Evolutionary conservation across 2,888 invertebrate genomes (phyloP).

Genomic region (Phasia obesa): DNA sequence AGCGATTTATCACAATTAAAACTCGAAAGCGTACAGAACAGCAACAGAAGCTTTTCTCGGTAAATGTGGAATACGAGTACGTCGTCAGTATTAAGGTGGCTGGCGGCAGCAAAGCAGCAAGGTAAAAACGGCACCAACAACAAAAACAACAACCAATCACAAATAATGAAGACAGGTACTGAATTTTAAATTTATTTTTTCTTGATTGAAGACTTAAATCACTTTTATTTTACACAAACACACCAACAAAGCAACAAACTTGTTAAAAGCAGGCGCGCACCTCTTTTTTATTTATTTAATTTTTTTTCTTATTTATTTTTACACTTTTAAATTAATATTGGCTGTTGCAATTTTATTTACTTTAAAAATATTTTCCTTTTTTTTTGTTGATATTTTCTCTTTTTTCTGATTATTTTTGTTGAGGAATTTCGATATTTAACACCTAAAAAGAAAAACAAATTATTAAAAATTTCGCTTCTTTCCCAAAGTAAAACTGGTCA

Average conservation of each 20-base stretch:
- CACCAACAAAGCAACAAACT: constrained; percentile 9
- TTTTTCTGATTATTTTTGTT: constrained; percentile 18
- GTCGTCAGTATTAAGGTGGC: too few relatives aligned
- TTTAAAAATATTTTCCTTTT: constrained; percentile 12
- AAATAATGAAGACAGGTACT: constrained; percentile 61
- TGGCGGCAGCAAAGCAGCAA: constrained; percentile 14
- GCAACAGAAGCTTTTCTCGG: constrained; percentile 13
- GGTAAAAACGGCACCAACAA: neutral
- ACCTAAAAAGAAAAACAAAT: constrained; percentile 49
- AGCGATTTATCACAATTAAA: constrained; percentile 60
- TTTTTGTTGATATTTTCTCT: constrained; percentile 22
- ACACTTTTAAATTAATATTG: constrained; percentile 34
- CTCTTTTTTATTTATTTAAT: constrained; percentile 35
- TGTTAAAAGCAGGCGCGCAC: constrained; percentile 48
- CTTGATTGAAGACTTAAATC: constrained; percentile 36
- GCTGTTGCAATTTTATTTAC: constrained; percentile 13
- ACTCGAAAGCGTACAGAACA: constrained; percentile 23
- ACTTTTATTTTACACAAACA: constrained; percentile 42
- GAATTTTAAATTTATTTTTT: constrained; percentile 56
- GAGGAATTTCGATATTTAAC: constrained; percentile 56
- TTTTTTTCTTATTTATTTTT: constrained; percentile 52
- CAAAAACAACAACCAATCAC: neutral
- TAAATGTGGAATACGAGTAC: too few relatives aligned
- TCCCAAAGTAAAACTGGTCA: constrained; percentile 17
- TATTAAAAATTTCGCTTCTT: constrained; percentile 11